Evolutionary conservation across 2,888 invertebrate genomes (phyloP).

Genomic region (Drosophila putrida): DNA sequence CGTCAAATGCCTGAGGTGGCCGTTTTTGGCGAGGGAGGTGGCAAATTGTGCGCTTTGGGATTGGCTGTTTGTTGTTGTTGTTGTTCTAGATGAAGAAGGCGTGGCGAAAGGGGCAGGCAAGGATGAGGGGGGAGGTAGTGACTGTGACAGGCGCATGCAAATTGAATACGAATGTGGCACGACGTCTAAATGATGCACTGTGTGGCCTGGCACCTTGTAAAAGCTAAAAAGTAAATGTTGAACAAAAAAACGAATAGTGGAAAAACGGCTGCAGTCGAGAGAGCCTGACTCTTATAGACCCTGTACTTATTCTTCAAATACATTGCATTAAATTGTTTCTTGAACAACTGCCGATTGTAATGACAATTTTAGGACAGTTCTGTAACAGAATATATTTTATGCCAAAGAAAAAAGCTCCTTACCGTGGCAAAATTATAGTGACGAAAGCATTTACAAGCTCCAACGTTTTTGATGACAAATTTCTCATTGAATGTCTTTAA

Average conservation of each 20-base stretch:
- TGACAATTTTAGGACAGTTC: too few relatives aligned
- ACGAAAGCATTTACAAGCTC: too few relatives aligned
- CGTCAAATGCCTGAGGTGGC: conserved; percentile 10
- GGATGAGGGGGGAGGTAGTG: not conserved
- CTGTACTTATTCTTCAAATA: too few relatives aligned
- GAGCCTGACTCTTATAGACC: too few relatives aligned
- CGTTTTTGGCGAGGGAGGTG: not conserved
- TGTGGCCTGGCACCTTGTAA: conserved; percentile 43
- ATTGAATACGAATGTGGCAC: conserved; percentile 40
- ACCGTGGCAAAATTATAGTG: too few relatives aligned
- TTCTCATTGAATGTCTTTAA: too few relatives aligned
- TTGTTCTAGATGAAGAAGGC: not conserved
- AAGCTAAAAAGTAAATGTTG: conserved; percentile 5
- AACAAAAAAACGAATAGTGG: conserved; percentile 3
- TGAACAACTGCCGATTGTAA: too few relatives aligned
- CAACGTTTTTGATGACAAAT: too few relatives aligned
- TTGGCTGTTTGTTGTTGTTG: conserved; percentile 21
- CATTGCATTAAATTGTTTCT: too few relatives aligned
- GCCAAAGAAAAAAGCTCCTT: too few relatives aligned
- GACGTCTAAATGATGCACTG: conserved; percentile 54
- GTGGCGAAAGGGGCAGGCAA: not conserved
- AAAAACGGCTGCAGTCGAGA: not conserved
- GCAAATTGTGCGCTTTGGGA: conserved; percentile 19
- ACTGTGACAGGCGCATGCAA: conserved; percentile 45
- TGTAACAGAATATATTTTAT: too few relatives aligned